phyloP scores from a whole-genome alignment of 2,888 invertebrate species.

The Druceiella hillmani region DNA sequence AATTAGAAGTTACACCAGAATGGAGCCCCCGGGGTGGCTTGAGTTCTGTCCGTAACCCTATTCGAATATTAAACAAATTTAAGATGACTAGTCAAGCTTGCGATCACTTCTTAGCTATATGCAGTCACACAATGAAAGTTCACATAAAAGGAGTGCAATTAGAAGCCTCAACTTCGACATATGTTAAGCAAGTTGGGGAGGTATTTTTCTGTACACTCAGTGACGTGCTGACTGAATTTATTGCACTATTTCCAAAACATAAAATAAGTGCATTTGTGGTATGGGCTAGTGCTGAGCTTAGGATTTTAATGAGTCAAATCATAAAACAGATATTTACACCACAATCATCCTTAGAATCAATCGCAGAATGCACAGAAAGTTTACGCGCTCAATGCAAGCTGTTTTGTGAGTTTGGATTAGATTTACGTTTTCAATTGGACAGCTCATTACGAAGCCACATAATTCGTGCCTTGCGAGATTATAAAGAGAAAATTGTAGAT shows the following conservation, averaged over 20 bases:
- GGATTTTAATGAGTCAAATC: constrained; percentile 72
- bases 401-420: constrained; percentile 70
- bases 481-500: constrained; percentile 76
- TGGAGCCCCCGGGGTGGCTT: constrained; percentile 88
- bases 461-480: constrained; percentile 68
- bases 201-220: constrained; percentile 79
- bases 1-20: constrained; percentile 84
- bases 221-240: constrained; percentile 58
- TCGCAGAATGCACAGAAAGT: constrained; percentile 81
- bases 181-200: constrained; percentile 74
- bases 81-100: constrained; percentile 66
- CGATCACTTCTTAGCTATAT: constrained; percentile 73
- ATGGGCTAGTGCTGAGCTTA: constrained; percentile 84
- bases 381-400: constrained; percentile 65
- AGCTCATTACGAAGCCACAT: constrained; percentile 75
- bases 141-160: constrained; percentile 75
- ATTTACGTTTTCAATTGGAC: constrained; percentile 88
- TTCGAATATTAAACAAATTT: constrained; percentile 76
- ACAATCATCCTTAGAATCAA: constrained; percentile 75
- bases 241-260: constrained; percentile 72
- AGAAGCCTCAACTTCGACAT: constrained; percentile 74
- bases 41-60: constrained; percentile 77
- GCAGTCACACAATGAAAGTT: constrained; percentile 75
- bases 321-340: constrained; percentile 87
- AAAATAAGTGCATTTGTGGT: constrained; percentile 66